phyloP scores from a whole-genome alignment of 2,113 vertebrate species.

The Cygnus atratus region DNA sequence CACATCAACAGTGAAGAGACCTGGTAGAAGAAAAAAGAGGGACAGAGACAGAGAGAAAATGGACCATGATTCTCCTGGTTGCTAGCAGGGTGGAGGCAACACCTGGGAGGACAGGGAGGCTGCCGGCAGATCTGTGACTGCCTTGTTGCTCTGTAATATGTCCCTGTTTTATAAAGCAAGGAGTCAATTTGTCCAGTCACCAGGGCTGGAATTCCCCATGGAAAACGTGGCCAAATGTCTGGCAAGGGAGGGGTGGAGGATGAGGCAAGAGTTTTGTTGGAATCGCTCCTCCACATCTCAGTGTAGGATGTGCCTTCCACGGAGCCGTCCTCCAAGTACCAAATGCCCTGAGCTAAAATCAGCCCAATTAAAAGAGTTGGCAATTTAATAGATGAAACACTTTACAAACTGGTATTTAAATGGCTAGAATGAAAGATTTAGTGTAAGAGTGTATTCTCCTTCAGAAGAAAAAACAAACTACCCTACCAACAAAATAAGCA shows the following conservation, averaged over 20 bases:
- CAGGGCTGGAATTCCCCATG: slow-evolving; percentile 31
- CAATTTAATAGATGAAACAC: slow-evolving; percentile 14
- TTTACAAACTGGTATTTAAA: slow-evolving; percentile 9
- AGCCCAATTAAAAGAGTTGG: neutral
- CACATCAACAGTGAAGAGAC: neutral
- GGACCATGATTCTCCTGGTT: neutral
- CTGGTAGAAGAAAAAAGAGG: neutral
- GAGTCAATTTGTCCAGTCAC: slow-evolving; percentile 12
- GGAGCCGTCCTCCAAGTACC: neutral
- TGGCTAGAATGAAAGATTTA: slow-evolving; percentile 12
- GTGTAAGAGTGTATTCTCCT: neutral
- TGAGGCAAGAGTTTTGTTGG: slow-evolving; percentile 52
- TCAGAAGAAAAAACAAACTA: neutral
- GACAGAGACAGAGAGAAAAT: neutral
- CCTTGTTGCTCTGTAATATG: neutral
- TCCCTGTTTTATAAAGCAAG: slow-evolving; percentile 19
- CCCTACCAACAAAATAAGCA: neutral
- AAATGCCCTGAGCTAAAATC: slow-evolving; percentile 34
- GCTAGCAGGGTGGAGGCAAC: neutral
- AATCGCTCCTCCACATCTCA: slow-evolving; percentile 48
- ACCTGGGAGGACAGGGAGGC: neutral
- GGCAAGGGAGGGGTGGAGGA: slow-evolving; percentile 41
- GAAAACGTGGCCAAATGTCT: slow-evolving; percentile 19
- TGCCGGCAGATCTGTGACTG: neutral
- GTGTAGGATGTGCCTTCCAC: slow-evolving; percentile 37